These are phyloP conservation scores for Ceuthmochares aereus DNA, from an alignment of 2,113 vertebrate genomes.

Conservation along the genomic window DNA sequence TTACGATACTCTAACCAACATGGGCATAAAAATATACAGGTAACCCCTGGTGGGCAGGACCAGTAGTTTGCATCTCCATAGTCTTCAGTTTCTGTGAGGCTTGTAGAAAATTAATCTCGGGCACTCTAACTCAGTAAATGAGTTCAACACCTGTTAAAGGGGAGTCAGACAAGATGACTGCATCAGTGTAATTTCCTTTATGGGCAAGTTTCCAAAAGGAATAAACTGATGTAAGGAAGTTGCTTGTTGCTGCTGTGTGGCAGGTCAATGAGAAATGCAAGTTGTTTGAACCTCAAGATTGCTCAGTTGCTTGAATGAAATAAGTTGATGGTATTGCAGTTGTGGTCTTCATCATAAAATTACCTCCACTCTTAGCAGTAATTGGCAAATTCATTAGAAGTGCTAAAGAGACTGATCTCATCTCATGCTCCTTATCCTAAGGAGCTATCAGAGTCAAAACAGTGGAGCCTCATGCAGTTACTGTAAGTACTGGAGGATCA, in stretches of 20 bases:
- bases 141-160: neutral
- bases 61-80: neutral
- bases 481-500: neutral
- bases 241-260: neutral
- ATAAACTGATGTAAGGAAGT: neutral
- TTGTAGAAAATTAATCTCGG: neutral
- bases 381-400: neutral
- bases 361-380: neutral
- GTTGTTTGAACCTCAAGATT: accelerated
- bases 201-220: neutral
- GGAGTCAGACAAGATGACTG: neutral
- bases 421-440: constrained; percentile 5
- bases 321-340: neutral
- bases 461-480: constrained; percentile 21
- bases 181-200: neutral
- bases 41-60: neutral
- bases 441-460: neutral
- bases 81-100: neutral
- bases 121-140: neutral
- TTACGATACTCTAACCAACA: neutral
- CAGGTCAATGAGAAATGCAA: neutral
- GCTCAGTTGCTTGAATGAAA: neutral
- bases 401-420: neutral
- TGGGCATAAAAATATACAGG: neutral
- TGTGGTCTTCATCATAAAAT: neutral